phyloP scores from a whole-genome alignment of 2,797 vertebrate genomes.

The Erpetoichthys calabaricus region DNA sequence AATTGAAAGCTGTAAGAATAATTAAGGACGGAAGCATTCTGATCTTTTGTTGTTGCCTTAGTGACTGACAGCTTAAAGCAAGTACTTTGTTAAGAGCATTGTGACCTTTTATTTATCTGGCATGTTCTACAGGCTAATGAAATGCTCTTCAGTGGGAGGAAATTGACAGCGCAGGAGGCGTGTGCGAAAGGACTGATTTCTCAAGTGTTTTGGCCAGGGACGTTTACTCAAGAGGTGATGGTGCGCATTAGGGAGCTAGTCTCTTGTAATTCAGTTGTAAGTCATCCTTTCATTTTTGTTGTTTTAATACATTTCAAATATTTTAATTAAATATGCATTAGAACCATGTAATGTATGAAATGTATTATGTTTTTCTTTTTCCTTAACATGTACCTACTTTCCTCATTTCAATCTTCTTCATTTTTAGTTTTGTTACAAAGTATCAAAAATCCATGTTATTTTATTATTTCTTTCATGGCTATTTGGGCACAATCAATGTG shows the following conservation, averaged over 20 bases:
- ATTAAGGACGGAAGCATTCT: background rate
- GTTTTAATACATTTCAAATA: fast-evolving
- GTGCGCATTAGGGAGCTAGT: slow-evolving; percentile 87
- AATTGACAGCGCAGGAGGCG: slow-evolving; percentile 88
- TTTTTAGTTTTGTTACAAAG: too few species aligned
- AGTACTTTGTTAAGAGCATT: too few species aligned
- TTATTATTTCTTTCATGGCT: too few species aligned
- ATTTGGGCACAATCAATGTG: too few species aligned
- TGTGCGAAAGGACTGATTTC: slow-evolving; percentile 89
- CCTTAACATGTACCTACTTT: too few species aligned
- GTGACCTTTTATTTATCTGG: background rate
- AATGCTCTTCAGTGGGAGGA: slow-evolving; percentile 85
- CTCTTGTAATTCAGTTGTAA: slow-evolving; percentile 72
- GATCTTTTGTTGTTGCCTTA: background rate
- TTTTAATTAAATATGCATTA: background rate
- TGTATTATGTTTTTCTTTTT: too few species aligned
- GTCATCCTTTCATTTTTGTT: slow-evolving; percentile 33
- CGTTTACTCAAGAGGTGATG: slow-evolving; percentile 94
- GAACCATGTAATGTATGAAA: too few species aligned
- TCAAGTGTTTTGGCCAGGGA: slow-evolving; percentile 92
- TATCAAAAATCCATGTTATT: too few species aligned
- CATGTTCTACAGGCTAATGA: slow-evolving; percentile 70
- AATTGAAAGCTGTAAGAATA: background rate
- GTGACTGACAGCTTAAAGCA: too few species aligned
- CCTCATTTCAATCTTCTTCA: too few species aligned